These are phyloP conservation scores for Anoplius nigerrimus DNA, from an alignment of 2,888 invertebrate genomes.

Conservation along the genomic window DNA sequence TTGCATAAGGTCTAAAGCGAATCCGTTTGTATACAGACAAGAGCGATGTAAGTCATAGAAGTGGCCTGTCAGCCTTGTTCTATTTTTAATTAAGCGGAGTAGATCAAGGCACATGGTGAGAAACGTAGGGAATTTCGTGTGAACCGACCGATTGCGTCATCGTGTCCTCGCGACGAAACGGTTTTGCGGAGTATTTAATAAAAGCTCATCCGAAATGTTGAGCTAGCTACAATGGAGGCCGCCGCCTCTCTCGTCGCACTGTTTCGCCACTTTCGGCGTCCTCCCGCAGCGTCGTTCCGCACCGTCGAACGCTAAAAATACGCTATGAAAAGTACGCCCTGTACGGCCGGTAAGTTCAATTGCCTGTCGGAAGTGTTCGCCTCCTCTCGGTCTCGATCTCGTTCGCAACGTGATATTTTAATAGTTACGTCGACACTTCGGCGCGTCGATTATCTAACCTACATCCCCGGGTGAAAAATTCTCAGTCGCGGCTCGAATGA, in stretches of 20 bases:
- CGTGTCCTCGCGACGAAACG: too few species aligned
- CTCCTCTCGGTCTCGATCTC: slow-evolving; percentile 21
- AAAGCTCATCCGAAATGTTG: too few species aligned
- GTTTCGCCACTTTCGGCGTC: too few species aligned
- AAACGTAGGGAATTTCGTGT: neutral
- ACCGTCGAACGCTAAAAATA: too few species aligned
- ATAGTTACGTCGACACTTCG: slow-evolving; percentile 37
- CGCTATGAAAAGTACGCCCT: too few species aligned
- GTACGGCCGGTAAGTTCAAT: too few species aligned
- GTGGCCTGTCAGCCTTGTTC: slow-evolving; percentile 24
- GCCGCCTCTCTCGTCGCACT: too few species aligned
- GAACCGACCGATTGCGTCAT: too few species aligned
- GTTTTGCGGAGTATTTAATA: too few species aligned
- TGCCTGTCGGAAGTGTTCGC: neutral
- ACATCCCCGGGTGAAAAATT: slow-evolving; percentile 38
- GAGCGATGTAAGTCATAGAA: slow-evolving; percentile 1
- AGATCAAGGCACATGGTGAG: slow-evolving; percentile 32
- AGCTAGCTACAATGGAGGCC: too few species aligned
- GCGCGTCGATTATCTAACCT: slow-evolving; percentile 45
- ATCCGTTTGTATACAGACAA: slow-evolving; percentile 4
- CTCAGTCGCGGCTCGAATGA: slow-evolving; percentile 21
- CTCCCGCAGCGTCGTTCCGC: too few species aligned
- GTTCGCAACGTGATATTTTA: slow-evolving; percentile 34
- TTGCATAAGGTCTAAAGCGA: neutral
- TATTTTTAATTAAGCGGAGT: slow-evolving; percentile 38